Conservation (phyloP, 2,888 invertebrate genomes). For the Philhelius pedissequus region DNA sequence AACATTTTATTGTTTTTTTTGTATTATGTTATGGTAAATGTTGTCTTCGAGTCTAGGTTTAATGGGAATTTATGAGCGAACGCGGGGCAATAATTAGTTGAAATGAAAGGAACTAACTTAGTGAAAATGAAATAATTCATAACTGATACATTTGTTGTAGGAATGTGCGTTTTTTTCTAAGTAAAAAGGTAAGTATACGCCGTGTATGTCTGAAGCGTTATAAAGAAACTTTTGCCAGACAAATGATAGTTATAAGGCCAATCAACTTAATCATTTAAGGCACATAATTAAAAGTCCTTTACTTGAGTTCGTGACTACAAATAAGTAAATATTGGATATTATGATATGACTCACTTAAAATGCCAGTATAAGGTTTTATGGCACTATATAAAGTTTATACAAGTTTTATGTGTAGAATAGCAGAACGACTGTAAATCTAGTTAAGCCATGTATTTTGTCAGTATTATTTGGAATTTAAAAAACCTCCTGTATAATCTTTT, state of each 20-base stretch:
- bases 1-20: neutral
- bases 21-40: slow-evolving; percentile 34
- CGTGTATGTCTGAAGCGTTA: neutral
- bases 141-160: neutral
- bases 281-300: neutral
- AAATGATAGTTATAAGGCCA: neutral
- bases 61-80: slow-evolving; percentile 49
- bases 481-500: too few relatives aligned
- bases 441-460: too few relatives aligned
- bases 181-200: slow-evolving; percentile 40
- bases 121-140: neutral
- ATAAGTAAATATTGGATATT: too few relatives aligned
- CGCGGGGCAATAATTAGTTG: slow-evolving; percentile 47
- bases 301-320: neutral
- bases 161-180: neutral
- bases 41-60: slow-evolving; percentile 32
- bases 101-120: neutral
- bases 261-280: neutral
- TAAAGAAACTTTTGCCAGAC: neutral
- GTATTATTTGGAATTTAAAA: too few relatives aligned
- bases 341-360: too few relatives aligned
- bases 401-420: too few relatives aligned
- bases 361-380: too few relatives aligned
- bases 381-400: too few relatives aligned
- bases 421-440: too few relatives aligned